Evolutionary conservation across 2,888 invertebrate species (phyloP), one percentile per base, ranked within the genome.

Genomic region (Meganola albula): DNA sequence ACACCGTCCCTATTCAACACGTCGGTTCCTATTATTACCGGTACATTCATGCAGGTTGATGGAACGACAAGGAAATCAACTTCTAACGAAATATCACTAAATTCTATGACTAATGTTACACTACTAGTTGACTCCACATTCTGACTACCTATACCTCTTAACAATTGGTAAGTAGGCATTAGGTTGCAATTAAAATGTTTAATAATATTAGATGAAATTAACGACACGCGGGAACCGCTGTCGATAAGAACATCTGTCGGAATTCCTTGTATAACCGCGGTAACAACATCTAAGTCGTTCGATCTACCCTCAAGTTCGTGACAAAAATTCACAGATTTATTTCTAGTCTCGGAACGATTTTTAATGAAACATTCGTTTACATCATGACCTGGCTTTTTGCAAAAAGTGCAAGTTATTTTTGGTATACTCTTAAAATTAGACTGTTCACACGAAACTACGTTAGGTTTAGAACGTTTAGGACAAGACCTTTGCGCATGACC

Each of bases 361-460:
- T 46, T 53, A 0, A 31, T 21, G 31, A 48, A 53, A 32, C 55
- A 53, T 3, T 16, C 9, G 6, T 37, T 35, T 3, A 46, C 37
- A 0, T 16, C 9, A 18, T 53, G 55, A 2, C 53, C 54, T 3
- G 2, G 11, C 8, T 41, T 45, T 23, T 52, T 52, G 20, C 55
- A 55, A 32, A 40, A 55, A 6, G 46, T 10, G 22, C 37, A 37
- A 10, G 10, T 52, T 52, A 3, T 16, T 8, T 9, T 26, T 8
- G 14, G 4, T 2, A 1, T n/a, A 2, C 2, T n/a, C 8, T n/a
- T 4, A 9, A 9, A 9, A 8, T 2, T 8, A 9, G 13, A 3
- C 5, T n/a, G 5, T 13, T 14, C 4, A 9, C 10, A 9, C 2
- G 4, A 8, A 10, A 20, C 7, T 5, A 2, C 2, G 2, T 18